A percentile compares a stretch with the other conserved stretches of the same genome.
Conservation (phyloP, 1,140 invertebrate species). For the Drosophila sechellia region DNA sequence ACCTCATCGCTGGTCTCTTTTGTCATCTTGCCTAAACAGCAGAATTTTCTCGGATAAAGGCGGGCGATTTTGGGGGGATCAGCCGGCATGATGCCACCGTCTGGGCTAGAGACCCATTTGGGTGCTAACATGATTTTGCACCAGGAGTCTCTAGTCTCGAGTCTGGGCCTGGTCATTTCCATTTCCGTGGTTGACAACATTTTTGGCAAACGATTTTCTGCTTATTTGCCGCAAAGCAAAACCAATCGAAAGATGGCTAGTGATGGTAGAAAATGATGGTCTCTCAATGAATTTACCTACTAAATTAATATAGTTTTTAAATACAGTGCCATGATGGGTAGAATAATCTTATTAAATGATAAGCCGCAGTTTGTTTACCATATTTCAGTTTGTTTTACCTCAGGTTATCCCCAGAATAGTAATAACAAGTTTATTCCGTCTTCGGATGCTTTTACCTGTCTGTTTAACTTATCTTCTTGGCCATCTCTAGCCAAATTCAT, state of each 20-base stretch:
- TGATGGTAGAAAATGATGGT: slow-evolving; percentile 25
- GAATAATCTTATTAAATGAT: neutral
- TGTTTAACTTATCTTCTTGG: neutral
- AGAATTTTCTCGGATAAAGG: slow-evolving; percentile 33
- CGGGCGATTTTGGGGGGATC: slow-evolving; percentile 7
- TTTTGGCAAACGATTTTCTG: slow-evolving; percentile 81
- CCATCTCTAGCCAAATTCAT: slow-evolving; percentile 46
- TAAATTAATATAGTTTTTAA: neutral
- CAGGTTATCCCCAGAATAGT: neutral
- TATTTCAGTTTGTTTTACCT: neutral
- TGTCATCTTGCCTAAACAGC: slow-evolving; percentile 77
- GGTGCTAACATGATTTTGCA: slow-evolving; percentile 52
- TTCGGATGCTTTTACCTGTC: slow-evolving; percentile 3
- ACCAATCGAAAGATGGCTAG: slow-evolving; percentile 35
- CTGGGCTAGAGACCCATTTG: slow-evolving; percentile 19
- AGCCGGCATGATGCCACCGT: slow-evolving; percentile 16
- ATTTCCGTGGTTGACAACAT: slow-evolving; percentile 75
- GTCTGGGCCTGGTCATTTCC: slow-evolving; percentile 70
- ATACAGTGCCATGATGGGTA: neutral
- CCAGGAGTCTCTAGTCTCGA: slow-evolving; percentile 24
- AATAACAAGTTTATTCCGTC: slow-evolving; percentile 9
- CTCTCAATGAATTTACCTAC: neutral
- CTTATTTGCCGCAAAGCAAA: slow-evolving; percentile 75
- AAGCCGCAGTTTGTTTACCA: neutral
- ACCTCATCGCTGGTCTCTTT: slow-evolving; percentile 25